Conservation (phyloP, 2,113 vertebrate genomes). For the Stegastes partitus region DNA sequence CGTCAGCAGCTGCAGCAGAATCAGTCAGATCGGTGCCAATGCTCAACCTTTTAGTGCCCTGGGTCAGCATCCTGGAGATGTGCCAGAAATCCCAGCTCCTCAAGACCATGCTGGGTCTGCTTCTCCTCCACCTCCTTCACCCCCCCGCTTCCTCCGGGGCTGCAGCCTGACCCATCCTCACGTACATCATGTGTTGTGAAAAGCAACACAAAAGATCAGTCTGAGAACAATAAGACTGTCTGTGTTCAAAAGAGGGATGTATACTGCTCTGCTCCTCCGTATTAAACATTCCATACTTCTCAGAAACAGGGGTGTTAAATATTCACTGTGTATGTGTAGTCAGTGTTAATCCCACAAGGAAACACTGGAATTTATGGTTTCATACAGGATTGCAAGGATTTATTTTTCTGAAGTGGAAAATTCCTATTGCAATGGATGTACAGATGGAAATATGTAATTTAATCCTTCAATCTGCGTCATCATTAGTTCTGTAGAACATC, state of each 20-base stretch:
- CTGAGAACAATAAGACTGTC: background rate
- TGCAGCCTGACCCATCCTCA: conserved; percentile 43
- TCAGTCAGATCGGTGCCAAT: conserved; percentile 66
- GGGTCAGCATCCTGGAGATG: conserved; percentile 69
- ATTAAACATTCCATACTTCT: background rate
- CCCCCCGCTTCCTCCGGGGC: conserved; percentile 31
- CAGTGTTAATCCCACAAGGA: background rate
- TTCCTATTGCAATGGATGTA: no score
- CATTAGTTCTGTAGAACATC: background rate
- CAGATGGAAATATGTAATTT: conserved; percentile 1
- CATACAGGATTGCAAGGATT: background rate
- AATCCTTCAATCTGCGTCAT: background rate
- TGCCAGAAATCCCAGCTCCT: conserved; percentile 63
- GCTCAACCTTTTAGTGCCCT: conserved; percentile 55
- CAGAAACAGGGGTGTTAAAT: background rate
- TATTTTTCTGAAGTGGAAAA: no score
- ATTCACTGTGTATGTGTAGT: background rate
- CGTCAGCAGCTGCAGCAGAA: conserved; percentile 74
- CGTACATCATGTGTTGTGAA: conserved; percentile 19
- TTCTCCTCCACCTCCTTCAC: conserved; percentile 24
- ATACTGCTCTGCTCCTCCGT: background rate
- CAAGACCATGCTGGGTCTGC: conserved; percentile 71
- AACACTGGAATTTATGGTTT: background rate
- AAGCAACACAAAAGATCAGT: conserved; percentile 18
- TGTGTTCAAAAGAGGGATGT: background rate